Evolutionary conservation across 30 jellyfish, hydroid and myxozoan species (phyloP).

Genomic region (Mastigias papua): DNA sequence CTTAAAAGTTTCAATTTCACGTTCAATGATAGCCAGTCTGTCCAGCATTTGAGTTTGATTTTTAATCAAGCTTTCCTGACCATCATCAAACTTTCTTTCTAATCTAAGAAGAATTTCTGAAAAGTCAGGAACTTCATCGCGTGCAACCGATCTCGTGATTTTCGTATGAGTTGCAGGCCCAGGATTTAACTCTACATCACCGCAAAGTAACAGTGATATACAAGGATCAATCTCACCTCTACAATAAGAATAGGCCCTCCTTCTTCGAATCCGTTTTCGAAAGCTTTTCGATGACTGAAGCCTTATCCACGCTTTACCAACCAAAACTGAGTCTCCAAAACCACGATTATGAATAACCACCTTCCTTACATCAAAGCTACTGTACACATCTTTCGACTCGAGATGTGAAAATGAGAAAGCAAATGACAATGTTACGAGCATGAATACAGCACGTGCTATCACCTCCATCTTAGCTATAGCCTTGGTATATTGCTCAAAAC

Average conservation of each 20-base stretch:
- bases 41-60: neutral
- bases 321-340: neutral
- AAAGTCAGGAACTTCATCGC: neutral
- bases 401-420: neutral
- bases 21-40: neutral
- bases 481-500: no score
- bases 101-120: neutral
- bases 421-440: neutral
- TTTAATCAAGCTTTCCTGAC: neutral
- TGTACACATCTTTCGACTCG: neutral
- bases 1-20: neutral
- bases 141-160: neutral
- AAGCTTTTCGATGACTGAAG: neutral
- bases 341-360: neutral
- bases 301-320: constrained; percentile 2
- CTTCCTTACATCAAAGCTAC: neutral
- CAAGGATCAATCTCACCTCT: neutral
- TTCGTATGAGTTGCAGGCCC: neutral
- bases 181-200: constrained; percentile 11
- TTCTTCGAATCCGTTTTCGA: constrained; percentile 3
- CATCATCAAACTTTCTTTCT: neutral
- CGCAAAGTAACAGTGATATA: neutral
- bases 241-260: neutral
- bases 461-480: no score
- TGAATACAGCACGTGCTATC: no score